Evolutionary conservation across 2,113 vertebrate genomes (phyloP).

Genomic region (Mus spicilegus): DNA sequence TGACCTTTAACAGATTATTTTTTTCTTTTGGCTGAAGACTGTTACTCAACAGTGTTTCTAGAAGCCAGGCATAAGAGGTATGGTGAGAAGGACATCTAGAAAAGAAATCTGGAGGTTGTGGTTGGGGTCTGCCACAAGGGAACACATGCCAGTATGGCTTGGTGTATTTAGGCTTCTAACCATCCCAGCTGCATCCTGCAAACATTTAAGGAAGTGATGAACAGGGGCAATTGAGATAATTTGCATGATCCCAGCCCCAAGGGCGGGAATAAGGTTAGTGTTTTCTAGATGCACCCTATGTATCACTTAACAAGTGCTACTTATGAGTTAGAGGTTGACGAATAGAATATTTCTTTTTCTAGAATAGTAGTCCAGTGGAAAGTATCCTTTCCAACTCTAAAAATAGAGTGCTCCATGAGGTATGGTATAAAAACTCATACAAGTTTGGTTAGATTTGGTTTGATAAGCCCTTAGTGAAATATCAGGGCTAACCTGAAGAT

Average conservation of each 20-base stretch:
- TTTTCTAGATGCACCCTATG: not conserved
- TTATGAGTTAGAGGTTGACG: not conserved
- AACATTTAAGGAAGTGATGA: not conserved
- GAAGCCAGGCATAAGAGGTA: not conserved
- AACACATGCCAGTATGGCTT: rapidly evolving
- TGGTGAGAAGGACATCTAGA: not conserved
- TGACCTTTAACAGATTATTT: not conserved
- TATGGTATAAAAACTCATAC: not conserved
- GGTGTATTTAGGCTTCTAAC: not conserved
- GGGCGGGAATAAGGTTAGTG: not conserved
- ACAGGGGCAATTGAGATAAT: not conserved
- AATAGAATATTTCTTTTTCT: slow-evolving; percentile 35
- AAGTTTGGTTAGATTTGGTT: not conserved
- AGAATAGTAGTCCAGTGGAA: not conserved
- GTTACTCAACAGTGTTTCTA: not conserved
- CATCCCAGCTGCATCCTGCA: not conserved
- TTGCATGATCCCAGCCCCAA: not conserved
- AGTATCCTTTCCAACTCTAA: not conserved
- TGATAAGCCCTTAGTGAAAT: not conserved
- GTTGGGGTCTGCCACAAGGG: not conserved
- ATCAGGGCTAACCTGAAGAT: not conserved
- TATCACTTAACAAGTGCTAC: not conserved
- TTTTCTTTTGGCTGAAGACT: not conserved
- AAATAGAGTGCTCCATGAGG: not conserved
- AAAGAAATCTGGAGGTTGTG: not conserved